Conservation (phyloP, 2,888 invertebrate genomes). For the Hydrotaea diabolus region DNA sequence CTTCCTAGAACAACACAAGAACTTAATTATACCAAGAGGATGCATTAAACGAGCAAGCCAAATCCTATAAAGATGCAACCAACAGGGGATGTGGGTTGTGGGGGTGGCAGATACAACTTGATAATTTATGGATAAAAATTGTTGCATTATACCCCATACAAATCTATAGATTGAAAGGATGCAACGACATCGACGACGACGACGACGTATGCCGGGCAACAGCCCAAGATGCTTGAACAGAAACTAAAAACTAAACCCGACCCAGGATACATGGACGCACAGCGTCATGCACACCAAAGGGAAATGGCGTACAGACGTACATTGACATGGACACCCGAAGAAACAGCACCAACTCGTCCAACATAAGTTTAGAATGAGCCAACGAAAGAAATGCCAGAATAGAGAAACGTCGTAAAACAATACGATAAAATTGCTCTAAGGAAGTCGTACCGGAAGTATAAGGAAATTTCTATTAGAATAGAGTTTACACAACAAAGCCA, state of each 20-base stretch:
- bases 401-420: slow-evolving; percentile 21
- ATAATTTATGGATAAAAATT: slow-evolving; percentile 64
- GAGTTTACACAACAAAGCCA: slow-evolving; percentile 24
- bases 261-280: not conserved
- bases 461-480: slow-evolving; percentile 60
- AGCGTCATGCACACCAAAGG: no score
- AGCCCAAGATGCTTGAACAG: slow-evolving; percentile 38
- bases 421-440: slow-evolving; percentile 34
- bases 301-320: no score
- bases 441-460: slow-evolving; percentile 51
- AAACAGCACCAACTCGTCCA: not conserved
- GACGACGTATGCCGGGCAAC: not conserved
- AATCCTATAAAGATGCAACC: slow-evolving; percentile 49
- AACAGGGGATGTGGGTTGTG: not conserved
- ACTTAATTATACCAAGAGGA: slow-evolving; percentile 66
- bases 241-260: slow-evolving; percentile 37
- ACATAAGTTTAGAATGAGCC: not conserved
- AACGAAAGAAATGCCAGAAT: slow-evolving; percentile 30
- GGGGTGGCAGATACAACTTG: slow-evolving; percentile 39
- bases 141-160: slow-evolving; percentile 53
- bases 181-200: slow-evolving; percentile 11
- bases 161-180: slow-evolving; percentile 35
- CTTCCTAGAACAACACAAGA: slow-evolving; percentile 25
- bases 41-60: slow-evolving; percentile 61
- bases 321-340: no score